Percentiles rank a stretch among this genome's conserved stretches.
These are phyloP conservation scores for Eueremaeus valkanovi DNA, from an alignment of 2,888 invertebrate species.

Conservation along the genomic window DNA sequence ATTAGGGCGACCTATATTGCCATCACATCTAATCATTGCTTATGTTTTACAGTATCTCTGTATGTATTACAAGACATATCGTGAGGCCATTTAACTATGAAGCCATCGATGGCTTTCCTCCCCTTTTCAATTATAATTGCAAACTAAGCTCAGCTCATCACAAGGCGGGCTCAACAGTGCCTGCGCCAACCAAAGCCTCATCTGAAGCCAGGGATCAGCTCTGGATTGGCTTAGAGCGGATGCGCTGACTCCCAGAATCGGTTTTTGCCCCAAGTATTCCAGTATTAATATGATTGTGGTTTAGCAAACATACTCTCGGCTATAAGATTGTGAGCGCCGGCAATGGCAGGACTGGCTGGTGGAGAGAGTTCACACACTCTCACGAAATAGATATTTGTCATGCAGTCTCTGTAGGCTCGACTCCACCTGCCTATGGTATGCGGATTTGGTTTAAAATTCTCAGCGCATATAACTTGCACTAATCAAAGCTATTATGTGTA, in stretches of 20 bases:
- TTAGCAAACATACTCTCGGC: constrained; percentile 1
- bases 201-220: background rate
- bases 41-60: background rate
- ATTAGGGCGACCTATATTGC: constrained; percentile 37
- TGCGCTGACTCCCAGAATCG: background rate
- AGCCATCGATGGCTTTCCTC: constrained; percentile 25
- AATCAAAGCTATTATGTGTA: constrained; percentile 22
- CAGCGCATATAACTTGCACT: constrained; percentile 28
- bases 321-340: constrained; percentile 18
- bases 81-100: constrained; percentile 37
- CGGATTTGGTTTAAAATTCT: constrained; percentile 36
- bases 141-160: constrained; percentile 13
- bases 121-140: constrained; percentile 36
- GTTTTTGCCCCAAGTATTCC: background rate
- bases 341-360: constrained; percentile 14
- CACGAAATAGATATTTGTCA: constrained; percentile 37
- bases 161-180: constrained; percentile 4
- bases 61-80: background rate
- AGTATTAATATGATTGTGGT: constrained; percentile 22
- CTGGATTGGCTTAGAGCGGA: background rate
- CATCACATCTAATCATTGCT: background rate
- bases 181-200: constrained; percentile 1
- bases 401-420: background rate
- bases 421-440: constrained; percentile 36
- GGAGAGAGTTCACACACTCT: constrained; percentile 32